These are phyloP conservation scores for Hirtodrosophila alboralis DNA, from an alignment of 2,888 invertebrate species.

Conservation along the genomic window DNA sequence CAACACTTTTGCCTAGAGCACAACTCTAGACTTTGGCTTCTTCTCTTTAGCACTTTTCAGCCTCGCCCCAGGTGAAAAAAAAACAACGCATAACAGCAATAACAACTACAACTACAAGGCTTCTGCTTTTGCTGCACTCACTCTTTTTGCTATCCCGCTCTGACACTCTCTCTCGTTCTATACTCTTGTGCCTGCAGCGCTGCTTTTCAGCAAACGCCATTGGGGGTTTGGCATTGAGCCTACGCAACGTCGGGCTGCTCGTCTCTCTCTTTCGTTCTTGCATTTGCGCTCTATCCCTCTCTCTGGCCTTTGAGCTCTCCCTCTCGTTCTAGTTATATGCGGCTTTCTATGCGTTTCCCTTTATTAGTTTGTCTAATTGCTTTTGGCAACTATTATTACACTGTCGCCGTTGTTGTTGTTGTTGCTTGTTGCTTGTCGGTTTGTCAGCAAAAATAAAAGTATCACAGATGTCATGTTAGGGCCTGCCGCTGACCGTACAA, in stretches of 20 bases:
- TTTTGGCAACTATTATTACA: constrained; percentile 75
- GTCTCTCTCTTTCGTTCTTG: constrained; percentile 22
- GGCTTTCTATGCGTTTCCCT: constrained; percentile 63
- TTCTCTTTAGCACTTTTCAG: constrained; percentile 38
- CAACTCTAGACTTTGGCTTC: constrained; percentile 30
- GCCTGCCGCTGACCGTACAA: constrained; percentile 48
- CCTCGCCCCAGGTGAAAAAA: constrained; percentile 54
- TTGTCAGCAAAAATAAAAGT: constrained; percentile 60
- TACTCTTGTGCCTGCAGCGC: constrained; percentile 58
- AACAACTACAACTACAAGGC: constrained; percentile 30
- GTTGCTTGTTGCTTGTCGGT: constrained; percentile 45
- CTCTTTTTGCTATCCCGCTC: constrained; percentile 35
- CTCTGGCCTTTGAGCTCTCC: constrained; percentile 16
- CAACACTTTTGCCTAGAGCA: constrained; percentile 37
- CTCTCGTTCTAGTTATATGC: constrained; percentile 19
- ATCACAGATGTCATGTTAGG: constrained; percentile 72
- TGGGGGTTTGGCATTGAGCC: constrained; percentile 75
- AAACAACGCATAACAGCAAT: constrained; percentile 39
- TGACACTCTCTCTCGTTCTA: constrained; percentile 12
- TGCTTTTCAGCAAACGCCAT: constrained; percentile 72
- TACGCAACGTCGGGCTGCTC: constrained; percentile 35
- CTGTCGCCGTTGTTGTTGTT: constrained; percentile 34
- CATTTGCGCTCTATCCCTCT: constrained; percentile 11
- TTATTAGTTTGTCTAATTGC: constrained; percentile 79
- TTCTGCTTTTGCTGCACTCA: constrained; percentile 52